These are phyloP conservation scores for Rhineura floridana DNA, from an alignment of 2,113 vertebrate species.

Conservation along the genomic window DNA sequence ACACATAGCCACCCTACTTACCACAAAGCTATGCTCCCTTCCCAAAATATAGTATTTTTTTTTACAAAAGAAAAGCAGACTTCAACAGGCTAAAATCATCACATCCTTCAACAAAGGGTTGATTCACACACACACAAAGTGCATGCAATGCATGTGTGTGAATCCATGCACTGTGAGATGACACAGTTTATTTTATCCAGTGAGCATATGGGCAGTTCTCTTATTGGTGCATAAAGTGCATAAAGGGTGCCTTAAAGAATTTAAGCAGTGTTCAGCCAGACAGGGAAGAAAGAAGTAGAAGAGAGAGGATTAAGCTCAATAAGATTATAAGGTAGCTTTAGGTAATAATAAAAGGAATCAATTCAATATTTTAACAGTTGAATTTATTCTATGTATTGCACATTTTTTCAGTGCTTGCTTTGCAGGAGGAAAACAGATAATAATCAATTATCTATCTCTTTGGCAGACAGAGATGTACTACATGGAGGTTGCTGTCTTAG, in stretches of 20 bases:
- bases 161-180: background rate
- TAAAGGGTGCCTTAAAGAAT: background rate
- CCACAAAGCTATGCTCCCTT: no score
- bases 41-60: background rate
- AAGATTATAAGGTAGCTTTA: background rate
- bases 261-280: background rate
- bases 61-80: background rate
- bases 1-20: no score
- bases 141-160: background rate
- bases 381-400: background rate
- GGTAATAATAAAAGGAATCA: background rate
- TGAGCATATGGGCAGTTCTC: background rate
- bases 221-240: background rate
- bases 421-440: background rate
- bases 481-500: background rate
- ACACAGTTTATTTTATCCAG: background rate
- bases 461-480: background rate
- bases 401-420: background rate
- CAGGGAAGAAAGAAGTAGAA: background rate
- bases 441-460: background rate
- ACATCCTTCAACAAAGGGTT: background rate
- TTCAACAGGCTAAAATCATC: background rate
- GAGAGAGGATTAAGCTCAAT: background rate
- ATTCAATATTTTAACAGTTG: conserved; percentile 11
- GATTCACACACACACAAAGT: background rate